Base-by-base conservation (phyloP, 1,140 invertebrate genomes). In the Belonocnema kinseyi region DNA sequence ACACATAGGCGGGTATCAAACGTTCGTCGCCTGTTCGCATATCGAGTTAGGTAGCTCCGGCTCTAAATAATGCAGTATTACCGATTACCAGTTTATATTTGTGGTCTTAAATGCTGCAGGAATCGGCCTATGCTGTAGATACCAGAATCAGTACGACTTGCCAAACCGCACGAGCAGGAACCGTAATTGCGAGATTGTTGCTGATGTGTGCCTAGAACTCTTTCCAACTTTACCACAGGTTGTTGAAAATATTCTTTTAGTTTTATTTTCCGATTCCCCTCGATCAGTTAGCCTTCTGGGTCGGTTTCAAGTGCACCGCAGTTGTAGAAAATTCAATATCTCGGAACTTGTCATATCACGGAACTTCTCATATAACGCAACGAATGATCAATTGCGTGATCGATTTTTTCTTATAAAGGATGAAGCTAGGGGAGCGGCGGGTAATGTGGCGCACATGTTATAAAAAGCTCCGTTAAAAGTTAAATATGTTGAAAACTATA, bases 201-300 rank as follows among this genome's bases (percentile, higher is more conserved):
- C 58, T 66, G 58, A 26, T 40, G 26, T 21, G 58, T 7, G 58
- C 21, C 58, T 13, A 66, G 58, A 66, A 66, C 56, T 16, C 21
- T 66, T 66, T 66, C 26, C 58, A 40, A 66, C 58, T 66, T 33
- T 66, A 40, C 58, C 33, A 66, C 58, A 66, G 58, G 58, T 66
- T 66, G 58, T 66, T 66, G 58, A 66, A 66, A 66, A 33, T 33
- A 66, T 66, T 66, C 58, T 2, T 14, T 40, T 66, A 66, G 33
- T 66, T 66, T 33, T 66, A 66, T 66, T 66, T 21, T 21, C 10
- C 26, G 26, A 40, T 66, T 66, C 40, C 40, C 58, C 58, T 66
- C 58, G 33, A 66, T 26, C 26, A 61, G 26, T 66, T 40, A 40
- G 21, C 58, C 58, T 61, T 61, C 21, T 33, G 40, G 21, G 58